Conservation (phyloP, 2,113 vertebrate genomes). For the Embiotoca jacksoni region DNA sequence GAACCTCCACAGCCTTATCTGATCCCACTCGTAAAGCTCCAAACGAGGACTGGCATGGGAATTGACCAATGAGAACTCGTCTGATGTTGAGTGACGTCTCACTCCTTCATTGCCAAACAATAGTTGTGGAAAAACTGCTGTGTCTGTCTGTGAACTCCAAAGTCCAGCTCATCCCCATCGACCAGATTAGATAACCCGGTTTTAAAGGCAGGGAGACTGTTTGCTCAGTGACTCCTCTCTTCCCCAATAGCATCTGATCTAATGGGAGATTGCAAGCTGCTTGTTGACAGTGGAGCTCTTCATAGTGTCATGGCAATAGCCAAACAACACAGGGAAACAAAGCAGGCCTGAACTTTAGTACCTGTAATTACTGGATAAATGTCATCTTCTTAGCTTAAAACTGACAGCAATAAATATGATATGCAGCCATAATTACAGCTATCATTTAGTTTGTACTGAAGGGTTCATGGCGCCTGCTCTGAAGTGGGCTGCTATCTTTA, state of each 20-base stretch:
- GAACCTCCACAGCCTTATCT: conserved; percentile 68
- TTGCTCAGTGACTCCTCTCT: conserved; percentile 76
- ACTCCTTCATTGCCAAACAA: conserved; percentile 44
- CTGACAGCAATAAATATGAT: conserved; percentile 61
- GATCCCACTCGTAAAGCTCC: conserved; percentile 67
- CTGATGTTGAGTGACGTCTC: conserved; percentile 65
- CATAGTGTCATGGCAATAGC: conserved; percentile 72
- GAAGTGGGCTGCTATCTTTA: conserved; percentile 3
- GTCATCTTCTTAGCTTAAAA: conserved; percentile 58
- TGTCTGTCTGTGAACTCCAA: conserved; percentile 76
- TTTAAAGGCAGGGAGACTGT: conserved; percentile 74
- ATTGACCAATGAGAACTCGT: conserved; percentile 35
- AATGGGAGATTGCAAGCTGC: conserved; percentile 75
- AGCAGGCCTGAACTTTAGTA: conserved; percentile 60
- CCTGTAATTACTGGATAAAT: conserved; percentile 72
- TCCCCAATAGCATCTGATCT: conserved; percentile 79
- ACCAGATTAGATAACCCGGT: conserved; percentile 81
- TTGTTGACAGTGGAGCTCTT: conserved; percentile 70
- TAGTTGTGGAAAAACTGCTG: conserved; percentile 41
- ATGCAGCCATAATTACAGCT: conserved; percentile 22
- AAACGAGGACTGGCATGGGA: conserved; percentile 16
- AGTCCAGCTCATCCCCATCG: conserved; percentile 81
- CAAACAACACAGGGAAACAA: conserved; percentile 71
- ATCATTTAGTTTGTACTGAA: conserved; percentile 16
- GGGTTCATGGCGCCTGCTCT: not conserved